Evolutionary conservation across 2,113 vertebrate genomes (phyloP).

Genomic region (Melanocharis versteri): DNA sequence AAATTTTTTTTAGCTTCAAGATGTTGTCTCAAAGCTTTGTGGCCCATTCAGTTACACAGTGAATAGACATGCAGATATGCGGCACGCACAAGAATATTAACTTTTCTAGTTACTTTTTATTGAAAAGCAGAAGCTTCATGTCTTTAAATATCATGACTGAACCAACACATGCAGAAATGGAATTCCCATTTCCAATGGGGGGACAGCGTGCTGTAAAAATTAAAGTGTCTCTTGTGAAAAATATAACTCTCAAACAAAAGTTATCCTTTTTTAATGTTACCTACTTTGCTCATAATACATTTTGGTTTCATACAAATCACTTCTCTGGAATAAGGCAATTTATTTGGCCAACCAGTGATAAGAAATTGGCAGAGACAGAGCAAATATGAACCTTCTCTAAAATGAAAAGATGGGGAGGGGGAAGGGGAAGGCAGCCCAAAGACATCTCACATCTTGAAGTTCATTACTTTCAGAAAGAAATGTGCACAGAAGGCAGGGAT

Average conservation of each 20-base stretch:
- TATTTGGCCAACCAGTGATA: neutral
- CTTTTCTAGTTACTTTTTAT: neutral
- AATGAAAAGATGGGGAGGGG: neutral
- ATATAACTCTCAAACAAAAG: neutral
- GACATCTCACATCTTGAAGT: neutral
- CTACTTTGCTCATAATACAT: neutral
- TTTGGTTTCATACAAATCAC: neutral
- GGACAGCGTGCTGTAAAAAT: neutral
- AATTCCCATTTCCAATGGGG: neutral
- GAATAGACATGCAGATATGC: neutral
- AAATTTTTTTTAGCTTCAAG: neutral
- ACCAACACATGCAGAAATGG: neutral
- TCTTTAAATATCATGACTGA: neutral
- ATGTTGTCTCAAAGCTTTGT: neutral
- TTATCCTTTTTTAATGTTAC: neutral
- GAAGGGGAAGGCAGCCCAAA: neutral
- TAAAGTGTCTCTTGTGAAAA: neutral
- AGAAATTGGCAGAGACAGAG: neutral
- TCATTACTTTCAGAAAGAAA: neutral
- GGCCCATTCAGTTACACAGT: neutral
- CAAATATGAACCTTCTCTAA: neutral
- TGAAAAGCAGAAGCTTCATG: neutral
- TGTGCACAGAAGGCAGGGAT: neutral
- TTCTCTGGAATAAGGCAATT: neutral
- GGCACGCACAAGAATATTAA: neutral